Evolutionary conservation across 2,113 vertebrate genomes (phyloP).

Genomic region (Azemiops feae): DNA sequence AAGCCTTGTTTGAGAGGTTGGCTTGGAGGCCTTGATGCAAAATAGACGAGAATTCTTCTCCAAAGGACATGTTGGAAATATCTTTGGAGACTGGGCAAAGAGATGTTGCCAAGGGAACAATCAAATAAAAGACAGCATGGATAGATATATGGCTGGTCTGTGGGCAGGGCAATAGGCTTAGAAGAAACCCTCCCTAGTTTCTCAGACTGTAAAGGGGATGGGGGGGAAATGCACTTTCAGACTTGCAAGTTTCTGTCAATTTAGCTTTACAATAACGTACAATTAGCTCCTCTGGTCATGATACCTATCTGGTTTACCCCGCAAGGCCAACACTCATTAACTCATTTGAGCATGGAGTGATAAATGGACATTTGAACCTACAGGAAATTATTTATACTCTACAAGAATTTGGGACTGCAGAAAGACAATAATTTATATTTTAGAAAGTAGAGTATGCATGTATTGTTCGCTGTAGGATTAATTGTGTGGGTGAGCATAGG

Average conservation of each 20-base stretch:
- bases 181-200: neutral
- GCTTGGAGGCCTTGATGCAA: neutral
- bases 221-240: neutral
- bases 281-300: neutral
- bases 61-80: neutral
- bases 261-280: neutral
- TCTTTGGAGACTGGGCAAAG: neutral
- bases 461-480: neutral
- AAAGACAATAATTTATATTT: neutral
- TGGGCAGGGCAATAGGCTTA: neutral
- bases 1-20: neutral
- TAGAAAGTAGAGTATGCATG: neutral
- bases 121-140: neutral
- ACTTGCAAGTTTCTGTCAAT: neutral
- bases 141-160: neutral
- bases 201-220: neutral
- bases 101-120: neutral
- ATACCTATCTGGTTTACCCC: neutral
- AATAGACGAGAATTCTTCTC: neutral
- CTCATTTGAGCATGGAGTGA: neutral
- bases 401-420: neutral
- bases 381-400: neutral
- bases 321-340: neutral
- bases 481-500: neutral
- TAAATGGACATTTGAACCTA: neutral